These are phyloP conservation scores for Fistularia commersonii DNA, from an alignment of 2,797 vertebrate genomes.

Conservation along the genomic window DNA sequence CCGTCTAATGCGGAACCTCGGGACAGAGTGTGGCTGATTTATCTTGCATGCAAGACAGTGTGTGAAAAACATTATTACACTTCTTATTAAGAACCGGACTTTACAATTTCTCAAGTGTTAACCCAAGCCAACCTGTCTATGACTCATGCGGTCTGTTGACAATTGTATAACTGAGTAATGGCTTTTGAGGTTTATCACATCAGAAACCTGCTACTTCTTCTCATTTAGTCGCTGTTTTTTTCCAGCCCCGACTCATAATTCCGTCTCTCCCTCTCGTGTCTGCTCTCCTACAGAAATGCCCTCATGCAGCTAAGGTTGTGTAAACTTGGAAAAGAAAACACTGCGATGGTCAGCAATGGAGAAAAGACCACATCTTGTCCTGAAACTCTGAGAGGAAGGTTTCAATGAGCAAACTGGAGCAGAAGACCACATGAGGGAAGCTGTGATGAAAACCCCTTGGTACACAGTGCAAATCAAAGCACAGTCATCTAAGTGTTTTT, in stretches of 20 bases:
- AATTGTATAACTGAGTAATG: slow-evolving; percentile 30
- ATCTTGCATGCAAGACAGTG: slow-evolving; percentile 24
- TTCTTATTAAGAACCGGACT: slow-evolving; percentile 20
- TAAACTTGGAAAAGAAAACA: slow-evolving; percentile 16
- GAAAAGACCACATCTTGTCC: slow-evolving; percentile 50
- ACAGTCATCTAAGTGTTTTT: slow-evolving; percentile 55
- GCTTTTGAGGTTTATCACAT: slow-evolving; percentile 20
- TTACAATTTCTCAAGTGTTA: slow-evolving; percentile 27
- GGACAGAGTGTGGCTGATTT: slow-evolving; percentile 27
- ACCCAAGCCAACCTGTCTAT: slow-evolving; percentile 23
- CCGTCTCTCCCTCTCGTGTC: too few relatives aligned
- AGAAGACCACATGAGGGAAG: slow-evolving; percentile 65
- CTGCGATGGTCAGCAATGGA: slow-evolving; percentile 31
- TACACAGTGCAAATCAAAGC: slow-evolving; percentile 67
- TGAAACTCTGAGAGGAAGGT: slow-evolving; percentile 46
- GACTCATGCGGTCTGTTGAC: slow-evolving; percentile 33
- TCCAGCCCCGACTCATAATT: background rate
- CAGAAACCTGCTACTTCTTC: slow-evolving; percentile 22
- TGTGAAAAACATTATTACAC: slow-evolving; percentile 31
- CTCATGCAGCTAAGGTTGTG: slow-evolving; percentile 12
- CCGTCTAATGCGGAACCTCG: slow-evolving; percentile 32
- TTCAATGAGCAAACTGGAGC: slow-evolving; percentile 53
- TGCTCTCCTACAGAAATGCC: slow-evolving; percentile 13
- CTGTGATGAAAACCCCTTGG: slow-evolving; percentile 60
- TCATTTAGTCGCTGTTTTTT: slow-evolving; percentile 10